A percentile compares a stretch with the other conserved stretches of the same genome.
These are phyloP conservation scores for Cariama cristata DNA, from an alignment of 2,113 vertebrate species.

Conservation along the genomic window DNA sequence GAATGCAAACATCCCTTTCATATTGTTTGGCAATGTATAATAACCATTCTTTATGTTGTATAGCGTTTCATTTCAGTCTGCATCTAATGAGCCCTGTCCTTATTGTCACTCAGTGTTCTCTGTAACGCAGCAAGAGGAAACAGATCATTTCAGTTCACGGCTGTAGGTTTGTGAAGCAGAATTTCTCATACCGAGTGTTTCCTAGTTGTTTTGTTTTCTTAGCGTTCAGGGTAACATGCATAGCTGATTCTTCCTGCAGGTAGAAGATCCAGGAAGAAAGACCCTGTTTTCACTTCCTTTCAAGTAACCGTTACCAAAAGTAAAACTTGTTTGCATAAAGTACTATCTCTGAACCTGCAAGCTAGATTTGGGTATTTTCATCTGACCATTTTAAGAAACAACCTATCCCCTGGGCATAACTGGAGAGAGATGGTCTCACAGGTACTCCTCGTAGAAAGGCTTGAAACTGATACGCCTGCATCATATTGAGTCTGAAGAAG, in stretches of 20 bases:
- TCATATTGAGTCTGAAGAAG: neutral
- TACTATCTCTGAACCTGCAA: neutral
- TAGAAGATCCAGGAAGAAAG: slow-evolving; percentile 56
- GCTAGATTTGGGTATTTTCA: neutral
- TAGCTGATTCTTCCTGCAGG: slow-evolving; percentile 46
- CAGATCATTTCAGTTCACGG: neutral
- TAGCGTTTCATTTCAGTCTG: neutral
- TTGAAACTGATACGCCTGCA: neutral
- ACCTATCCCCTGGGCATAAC: neutral
- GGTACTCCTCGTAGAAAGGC: neutral
- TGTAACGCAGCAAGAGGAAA: slow-evolving; percentile 7
- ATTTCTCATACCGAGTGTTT: slow-evolving; percentile 19
- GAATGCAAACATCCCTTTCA: neutral
- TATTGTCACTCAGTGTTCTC: neutral
- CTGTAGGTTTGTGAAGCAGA: slow-evolving; percentile 15
- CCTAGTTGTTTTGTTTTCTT: slow-evolving; percentile 41
- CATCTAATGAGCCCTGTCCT: neutral
- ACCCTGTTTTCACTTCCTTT: slow-evolving; percentile 50
- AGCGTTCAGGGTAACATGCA: slow-evolving; percentile 7
- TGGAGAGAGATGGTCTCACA: neutral
- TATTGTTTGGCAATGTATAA: neutral
- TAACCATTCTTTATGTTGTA: neutral
- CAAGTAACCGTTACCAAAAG: neutral
- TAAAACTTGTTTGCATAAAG: neutral
- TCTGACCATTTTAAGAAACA: neutral